Base-by-base conservation (phyloP, 2,888 invertebrate genomes). In the Zygogramma bicolorata region DNA sequence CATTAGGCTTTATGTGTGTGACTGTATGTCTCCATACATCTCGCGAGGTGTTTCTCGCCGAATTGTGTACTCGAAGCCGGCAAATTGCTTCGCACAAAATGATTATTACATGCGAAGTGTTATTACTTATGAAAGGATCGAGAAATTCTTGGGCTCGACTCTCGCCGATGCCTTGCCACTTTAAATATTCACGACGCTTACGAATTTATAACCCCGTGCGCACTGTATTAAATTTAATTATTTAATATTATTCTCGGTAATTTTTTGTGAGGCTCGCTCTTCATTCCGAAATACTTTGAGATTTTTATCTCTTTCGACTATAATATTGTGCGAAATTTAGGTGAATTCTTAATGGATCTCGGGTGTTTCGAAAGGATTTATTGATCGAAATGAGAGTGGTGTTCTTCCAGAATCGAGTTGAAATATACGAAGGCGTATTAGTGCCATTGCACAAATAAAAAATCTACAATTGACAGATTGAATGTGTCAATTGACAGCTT, bases 151-250 rank as follows among this genome's bases (percentile, higher is more conserved):
- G 22, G 81, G 80, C 81, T 78, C 65, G 77, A 78, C 75, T 77
- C 79, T 77, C 81, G 76, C 82, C 83, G 82, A 81, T 83, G 83
- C 84, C 83, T 84, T 83, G 81, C 81, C 80, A 78, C 81, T 83
- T 86, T 81, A 86, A 86, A 85, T 85, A 86, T 86, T 86, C 82
- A 85, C 81, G 78, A 78, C 82, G 81, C 81, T 85, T 85, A 86
- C 83, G 82, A 85, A 86, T 86, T 86, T 85, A 86, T 85, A 85
- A 85, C 85, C 84, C 84, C 85, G 84, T 84, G 86, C 86, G 87
- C 87, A 82, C 87, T 84, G 88, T 89, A 89, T 89, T 89, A 89
- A 89, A 89, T 89, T 89, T 88, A 89, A 89, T 89, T 89, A 89
- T 89, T 89, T 89, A 89, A 88, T 88, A 88, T 89, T 89, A 88